A percentile compares a stretch with the other conserved stretches of the same genome.
Evolutionary conservation across 2,797 vertebrate genomes (phyloP).

Genomic region (Falco berigora): DNA sequence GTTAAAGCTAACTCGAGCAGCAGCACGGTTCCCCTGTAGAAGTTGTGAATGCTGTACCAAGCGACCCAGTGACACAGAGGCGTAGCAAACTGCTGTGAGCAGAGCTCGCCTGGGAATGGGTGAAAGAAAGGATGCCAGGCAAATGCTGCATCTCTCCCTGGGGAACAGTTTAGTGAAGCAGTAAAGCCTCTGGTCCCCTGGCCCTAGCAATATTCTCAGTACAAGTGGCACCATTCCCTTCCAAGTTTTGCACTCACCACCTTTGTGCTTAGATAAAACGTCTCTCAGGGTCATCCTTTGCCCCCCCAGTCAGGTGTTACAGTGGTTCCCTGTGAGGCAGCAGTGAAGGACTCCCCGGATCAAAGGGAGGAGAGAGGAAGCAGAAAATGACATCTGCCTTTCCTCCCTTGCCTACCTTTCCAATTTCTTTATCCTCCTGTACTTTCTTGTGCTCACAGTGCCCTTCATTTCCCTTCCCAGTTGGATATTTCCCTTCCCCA

Average conservation of each 20-base stretch:
- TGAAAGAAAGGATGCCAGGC: not conserved
- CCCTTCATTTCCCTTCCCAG: slow-evolving; percentile 8
- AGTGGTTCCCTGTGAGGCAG: not conserved
- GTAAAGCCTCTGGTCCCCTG: not conserved
- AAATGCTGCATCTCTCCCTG: not conserved
- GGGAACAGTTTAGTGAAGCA: not conserved
- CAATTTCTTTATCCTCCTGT: not conserved
- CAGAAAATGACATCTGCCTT: not conserved
- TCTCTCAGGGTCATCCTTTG: not conserved
- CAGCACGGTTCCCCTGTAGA: not conserved
- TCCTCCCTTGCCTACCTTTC: not conserved
- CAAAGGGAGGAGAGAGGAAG: not conserved
- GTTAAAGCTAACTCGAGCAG: not conserved
- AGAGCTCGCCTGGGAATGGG: not conserved
- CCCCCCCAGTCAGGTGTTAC: not conserved
- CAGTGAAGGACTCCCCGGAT: not conserved
- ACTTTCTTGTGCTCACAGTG: not conserved
- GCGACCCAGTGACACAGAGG: not conserved
- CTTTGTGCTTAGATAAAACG: not conserved
- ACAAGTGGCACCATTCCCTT: not conserved
- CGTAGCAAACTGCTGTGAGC: not conserved
- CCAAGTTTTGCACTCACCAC: not conserved
- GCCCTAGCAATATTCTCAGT: not conserved
- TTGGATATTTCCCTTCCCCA: not conserved
- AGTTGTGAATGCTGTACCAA: not conserved